phyloP scores from a whole-genome alignment of 2,888 invertebrate genomes.

The Caenorhabditis doughertyi region DNA sequence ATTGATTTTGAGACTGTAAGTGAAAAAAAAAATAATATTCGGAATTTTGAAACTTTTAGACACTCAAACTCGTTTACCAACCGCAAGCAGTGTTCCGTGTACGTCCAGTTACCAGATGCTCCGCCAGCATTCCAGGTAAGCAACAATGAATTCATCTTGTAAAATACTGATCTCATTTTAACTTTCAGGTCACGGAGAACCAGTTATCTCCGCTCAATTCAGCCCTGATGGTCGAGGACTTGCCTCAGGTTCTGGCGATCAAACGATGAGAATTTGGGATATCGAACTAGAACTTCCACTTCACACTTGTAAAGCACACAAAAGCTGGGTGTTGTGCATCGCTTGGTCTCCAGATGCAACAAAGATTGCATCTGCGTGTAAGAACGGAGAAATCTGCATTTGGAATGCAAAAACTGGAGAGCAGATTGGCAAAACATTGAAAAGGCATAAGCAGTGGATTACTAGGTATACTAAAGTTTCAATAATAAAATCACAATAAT shows the following conservation, averaged over 20 bases:
- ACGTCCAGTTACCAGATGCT: constrained; percentile 92
- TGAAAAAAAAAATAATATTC: too few relatives aligned
- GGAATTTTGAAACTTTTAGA: constrained; percentile 86
- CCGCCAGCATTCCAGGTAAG: constrained; percentile 93
- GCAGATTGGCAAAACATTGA: constrained; percentile 86
- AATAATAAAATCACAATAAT: background rate
- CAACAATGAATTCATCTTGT: too few relatives aligned
- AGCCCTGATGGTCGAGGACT: constrained; percentile 95
- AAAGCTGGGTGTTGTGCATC: constrained; percentile 88
- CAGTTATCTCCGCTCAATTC: constrained; percentile 95
- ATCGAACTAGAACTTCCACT: constrained; percentile 95
- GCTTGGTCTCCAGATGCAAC: constrained; percentile 96
- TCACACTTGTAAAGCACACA: constrained; percentile 91
- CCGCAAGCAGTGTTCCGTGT: constrained; percentile 93
- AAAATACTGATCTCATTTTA: too few relatives aligned
- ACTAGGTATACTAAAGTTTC: constrained; percentile 84
- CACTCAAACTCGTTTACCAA: constrained; percentile 94
- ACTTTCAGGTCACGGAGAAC: constrained; percentile 98
- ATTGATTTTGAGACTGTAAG: constrained; percentile 79
- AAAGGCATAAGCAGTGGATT: constrained; percentile 96
- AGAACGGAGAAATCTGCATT: constrained; percentile 90
- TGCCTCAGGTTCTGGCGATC: constrained; percentile 98
- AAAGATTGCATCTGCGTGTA: constrained; percentile 95
- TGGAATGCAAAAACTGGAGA: constrained; percentile 89
- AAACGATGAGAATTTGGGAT: constrained; percentile 98